Percentiles rank a stretch among this genome's conserved stretches.
These are phyloP conservation scores for Strix uralensis DNA, from an alignment of 2,113 vertebrate genomes.

Conservation along the genomic window DNA sequence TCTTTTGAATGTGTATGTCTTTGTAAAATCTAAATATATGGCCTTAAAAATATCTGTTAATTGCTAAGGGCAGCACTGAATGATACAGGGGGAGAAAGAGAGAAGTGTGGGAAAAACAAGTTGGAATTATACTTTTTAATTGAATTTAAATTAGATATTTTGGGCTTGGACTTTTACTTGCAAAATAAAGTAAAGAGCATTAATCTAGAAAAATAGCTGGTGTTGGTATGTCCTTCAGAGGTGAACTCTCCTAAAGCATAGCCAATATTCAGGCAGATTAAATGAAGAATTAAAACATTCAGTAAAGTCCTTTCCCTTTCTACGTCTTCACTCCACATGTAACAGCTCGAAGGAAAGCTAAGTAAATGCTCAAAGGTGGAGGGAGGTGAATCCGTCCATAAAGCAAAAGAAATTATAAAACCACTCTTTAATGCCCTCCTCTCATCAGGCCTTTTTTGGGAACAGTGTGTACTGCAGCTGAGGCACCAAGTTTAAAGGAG, in stretches of 20 bases:
- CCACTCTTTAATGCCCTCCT: not conserved
- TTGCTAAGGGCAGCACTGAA: not conserved
- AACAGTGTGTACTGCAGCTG: not conserved
- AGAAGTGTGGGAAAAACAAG: not conserved
- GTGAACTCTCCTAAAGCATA: not conserved
- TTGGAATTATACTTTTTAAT: not conserved
- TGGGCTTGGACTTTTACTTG: not conserved
- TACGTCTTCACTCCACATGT: not conserved
- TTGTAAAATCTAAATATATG: not conserved
- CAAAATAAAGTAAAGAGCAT: not conserved
- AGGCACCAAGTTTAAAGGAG: slow-evolving; percentile 34
- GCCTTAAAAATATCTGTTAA: not conserved
- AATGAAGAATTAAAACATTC: not conserved
- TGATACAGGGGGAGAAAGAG: not conserved
- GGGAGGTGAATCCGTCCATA: not conserved
- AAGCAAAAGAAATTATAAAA: not conserved
- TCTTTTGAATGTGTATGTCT: not conserved
- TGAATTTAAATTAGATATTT: not conserved
- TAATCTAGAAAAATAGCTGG: not conserved
- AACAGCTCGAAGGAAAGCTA: not conserved
- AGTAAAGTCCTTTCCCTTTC: not conserved
- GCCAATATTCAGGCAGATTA: not conserved
- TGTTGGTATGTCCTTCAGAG: not conserved
- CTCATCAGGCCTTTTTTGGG: not conserved
- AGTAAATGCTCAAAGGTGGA: not conserved